These are phyloP conservation scores for Pantherophis alleghaniensis DNA, from an alignment of 2,797 vertebrate genomes.

Conservation along the genomic window DNA sequence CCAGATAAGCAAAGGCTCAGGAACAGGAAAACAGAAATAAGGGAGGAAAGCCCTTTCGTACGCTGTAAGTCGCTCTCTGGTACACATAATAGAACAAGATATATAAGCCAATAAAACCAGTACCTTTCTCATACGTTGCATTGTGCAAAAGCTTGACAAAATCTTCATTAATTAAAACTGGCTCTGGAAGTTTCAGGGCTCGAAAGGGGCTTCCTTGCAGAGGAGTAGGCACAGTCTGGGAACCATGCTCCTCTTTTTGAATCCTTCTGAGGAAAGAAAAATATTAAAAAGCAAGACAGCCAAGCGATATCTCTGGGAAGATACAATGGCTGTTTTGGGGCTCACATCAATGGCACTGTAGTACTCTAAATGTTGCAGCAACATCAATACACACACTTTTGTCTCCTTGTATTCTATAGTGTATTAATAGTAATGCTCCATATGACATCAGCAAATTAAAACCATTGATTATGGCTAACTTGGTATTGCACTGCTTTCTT, in stretches of 20 bases:
- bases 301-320: constrained; percentile 15
- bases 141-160: constrained; percentile 79
- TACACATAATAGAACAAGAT: not conserved
- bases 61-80: not conserved
- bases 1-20: not conserved
- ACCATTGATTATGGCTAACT: not conserved
- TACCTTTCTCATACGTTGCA: constrained; percentile 84
- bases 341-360: not conserved
- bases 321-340: not conserved
- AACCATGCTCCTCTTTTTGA: constrained; percentile 79
- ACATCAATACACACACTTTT: not conserved
- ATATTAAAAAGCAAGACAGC: constrained; percentile 12
- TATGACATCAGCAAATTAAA: not conserved
- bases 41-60: not conserved
- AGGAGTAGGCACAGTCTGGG: constrained; percentile 70
- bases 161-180: constrained; percentile 82
- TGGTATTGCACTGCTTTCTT: not conserved
- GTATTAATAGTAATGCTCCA: not conserved
- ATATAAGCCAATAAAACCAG: not conserved
- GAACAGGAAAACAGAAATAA: not conserved
- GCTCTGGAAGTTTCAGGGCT: constrained; percentile 80
- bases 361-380: not conserved
- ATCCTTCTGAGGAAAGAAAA: constrained; percentile 75
- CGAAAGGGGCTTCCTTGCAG: constrained; percentile 79
- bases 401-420: not conserved